Conservation (phyloP, 2,888 invertebrate species). For the Notodonta dromedarius region DNA sequence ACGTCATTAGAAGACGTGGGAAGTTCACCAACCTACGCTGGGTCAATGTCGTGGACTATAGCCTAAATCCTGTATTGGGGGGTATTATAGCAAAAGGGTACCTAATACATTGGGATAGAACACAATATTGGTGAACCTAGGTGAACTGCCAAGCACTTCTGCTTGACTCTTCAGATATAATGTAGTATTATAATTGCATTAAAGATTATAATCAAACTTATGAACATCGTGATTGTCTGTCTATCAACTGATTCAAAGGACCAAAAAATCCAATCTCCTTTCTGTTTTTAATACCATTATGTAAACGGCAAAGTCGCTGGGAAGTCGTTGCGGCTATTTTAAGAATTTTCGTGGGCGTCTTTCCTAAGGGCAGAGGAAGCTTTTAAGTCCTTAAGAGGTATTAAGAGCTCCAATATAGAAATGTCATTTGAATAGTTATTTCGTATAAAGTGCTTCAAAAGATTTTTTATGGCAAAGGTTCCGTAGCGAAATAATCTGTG, state of each 20-base stretch:
- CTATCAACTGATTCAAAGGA: conserved; percentile 4
- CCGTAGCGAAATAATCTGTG: too few relatives aligned
- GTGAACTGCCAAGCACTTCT: too few relatives aligned
- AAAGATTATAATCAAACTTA: not conserved
- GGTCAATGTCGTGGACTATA: too few relatives aligned
- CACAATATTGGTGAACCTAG: too few relatives aligned
- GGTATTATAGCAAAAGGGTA: too few relatives aligned
- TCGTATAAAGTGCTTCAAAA: not conserved
- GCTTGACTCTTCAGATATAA: too few relatives aligned
- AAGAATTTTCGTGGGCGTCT: conserved; percentile 25
- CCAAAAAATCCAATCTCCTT: conserved; percentile 15
- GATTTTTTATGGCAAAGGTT: not conserved
- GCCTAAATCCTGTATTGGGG: too few relatives aligned
- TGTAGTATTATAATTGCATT: too few relatives aligned
- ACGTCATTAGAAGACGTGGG: too few relatives aligned
- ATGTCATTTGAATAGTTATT: conserved; percentile 10
- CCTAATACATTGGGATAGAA: too few relatives aligned
- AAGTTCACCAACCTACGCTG: too few relatives aligned
- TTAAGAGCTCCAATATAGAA: conserved; percentile 26
- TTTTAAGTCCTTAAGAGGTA: conserved; percentile 27
- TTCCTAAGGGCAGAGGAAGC: conserved; percentile 15
- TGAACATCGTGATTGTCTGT: not conserved
- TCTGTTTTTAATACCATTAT: conserved; percentile 22
- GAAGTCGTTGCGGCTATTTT: conserved; percentile 27
- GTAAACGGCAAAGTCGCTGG: conserved; percentile 14